These are phyloP conservation scores for Dinomys branickii DNA, from an alignment of 2,113 vertebrate genomes.

Conservation along the genomic window DNA sequence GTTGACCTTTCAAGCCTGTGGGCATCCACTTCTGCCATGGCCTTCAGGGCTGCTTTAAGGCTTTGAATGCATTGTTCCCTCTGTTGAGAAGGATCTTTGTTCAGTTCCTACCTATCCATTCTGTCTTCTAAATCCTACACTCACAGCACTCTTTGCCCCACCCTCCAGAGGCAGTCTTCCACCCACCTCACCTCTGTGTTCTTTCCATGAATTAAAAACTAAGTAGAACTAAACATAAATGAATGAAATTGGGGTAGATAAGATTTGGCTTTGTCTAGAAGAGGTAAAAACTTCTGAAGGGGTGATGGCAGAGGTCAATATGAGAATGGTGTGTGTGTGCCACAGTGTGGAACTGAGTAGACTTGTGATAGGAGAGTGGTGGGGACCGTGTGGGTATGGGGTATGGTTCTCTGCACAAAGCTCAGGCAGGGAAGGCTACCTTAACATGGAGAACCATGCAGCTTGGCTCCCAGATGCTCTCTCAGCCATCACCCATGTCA, in stretches of 20 bases:
- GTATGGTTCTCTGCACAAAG: background rate
- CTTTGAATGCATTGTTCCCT: background rate
- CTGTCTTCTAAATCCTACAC: background rate
- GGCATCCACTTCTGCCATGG: background rate
- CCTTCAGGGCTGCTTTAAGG: background rate
- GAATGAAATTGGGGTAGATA: background rate
- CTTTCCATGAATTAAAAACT: background rate
- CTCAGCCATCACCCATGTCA: background rate
- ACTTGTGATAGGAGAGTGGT: background rate
- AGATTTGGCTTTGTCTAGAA: background rate
- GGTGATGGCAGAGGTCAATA: no score
- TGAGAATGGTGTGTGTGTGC: accelerated
- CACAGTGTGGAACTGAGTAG: background rate
- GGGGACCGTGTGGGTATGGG: accelerated
- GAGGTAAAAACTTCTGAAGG: background rate
- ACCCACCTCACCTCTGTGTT: background rate
- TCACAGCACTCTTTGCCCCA: background rate
- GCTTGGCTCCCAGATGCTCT: background rate
- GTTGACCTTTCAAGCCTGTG: background rate
- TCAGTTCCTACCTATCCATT: no score
- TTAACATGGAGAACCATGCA: accelerated
- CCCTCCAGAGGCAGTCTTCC: background rate
- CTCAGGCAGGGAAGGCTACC: no score
- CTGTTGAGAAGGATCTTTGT: background rate
- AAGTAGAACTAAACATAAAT: background rate